These are phyloP conservation scores for Shinisaurus crocodilurus DNA, from an alignment of 2,113 vertebrate genomes.

Conservation along the genomic window DNA sequence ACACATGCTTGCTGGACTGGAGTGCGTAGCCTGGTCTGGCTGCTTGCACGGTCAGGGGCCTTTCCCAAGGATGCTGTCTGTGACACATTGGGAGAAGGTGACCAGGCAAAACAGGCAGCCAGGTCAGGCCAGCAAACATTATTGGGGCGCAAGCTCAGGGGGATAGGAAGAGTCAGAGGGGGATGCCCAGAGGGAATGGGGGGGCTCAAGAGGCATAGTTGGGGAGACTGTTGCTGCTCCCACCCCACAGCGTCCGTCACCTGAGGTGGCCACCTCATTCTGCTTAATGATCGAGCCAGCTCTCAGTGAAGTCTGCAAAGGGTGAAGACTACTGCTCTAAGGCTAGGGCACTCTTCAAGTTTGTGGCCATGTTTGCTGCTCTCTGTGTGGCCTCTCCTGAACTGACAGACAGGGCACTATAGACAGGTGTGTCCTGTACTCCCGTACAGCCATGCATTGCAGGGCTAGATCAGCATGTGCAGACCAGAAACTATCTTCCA, in stretches of 20 bases:
- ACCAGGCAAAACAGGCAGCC: background rate
- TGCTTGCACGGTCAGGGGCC: background rate
- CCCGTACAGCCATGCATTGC: background rate
- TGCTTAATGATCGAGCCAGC: too few relatives aligned
- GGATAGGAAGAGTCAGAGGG: background rate
- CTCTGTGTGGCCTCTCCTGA: too few relatives aligned
- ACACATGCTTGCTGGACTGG: background rate
- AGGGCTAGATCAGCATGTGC: background rate
- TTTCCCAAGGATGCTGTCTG: background rate
- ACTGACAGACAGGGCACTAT: too few relatives aligned
- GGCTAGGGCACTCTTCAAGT: too few relatives aligned
- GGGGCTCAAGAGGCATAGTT: background rate
- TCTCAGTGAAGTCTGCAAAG: too few relatives aligned
- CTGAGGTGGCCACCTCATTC: background rate
- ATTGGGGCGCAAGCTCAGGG: background rate
- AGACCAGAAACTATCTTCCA: background rate
- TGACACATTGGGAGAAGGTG: background rate
- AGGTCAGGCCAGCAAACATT: background rate
- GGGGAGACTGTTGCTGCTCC: background rate
- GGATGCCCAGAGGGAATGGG: background rate
- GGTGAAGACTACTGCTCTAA: too few relatives aligned
- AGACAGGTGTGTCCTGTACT: background rate
- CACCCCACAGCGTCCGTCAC: too few relatives aligned
- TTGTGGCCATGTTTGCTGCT: too few relatives aligned
- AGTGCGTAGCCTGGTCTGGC: background rate